Evolutionary conservation across 1,140 invertebrate species (phyloP), one percentile per base, ranked within the genome.

Genomic region (Macrotrachela quadricornifera): DNA sequence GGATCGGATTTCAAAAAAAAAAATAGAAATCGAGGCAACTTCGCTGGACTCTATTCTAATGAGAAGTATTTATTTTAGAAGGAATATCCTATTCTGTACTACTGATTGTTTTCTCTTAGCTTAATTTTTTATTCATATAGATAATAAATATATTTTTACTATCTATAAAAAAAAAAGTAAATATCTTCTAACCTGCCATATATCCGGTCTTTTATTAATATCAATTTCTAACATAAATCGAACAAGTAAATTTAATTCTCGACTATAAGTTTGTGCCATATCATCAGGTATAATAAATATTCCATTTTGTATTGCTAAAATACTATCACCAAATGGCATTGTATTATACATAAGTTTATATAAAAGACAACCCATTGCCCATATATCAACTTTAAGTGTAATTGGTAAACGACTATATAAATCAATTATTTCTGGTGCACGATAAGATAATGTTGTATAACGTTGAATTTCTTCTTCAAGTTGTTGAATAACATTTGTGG

Each of bases 371-470:
- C 86, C 86, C 15, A 90, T 68, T 36, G 86, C 83, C 85, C 85
- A 88, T 65, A 90, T 85, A 74, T 90, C 85, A 44, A 82, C 76
- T 72, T 88, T 88, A 9, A 80, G 85, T n/a, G 84, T 84, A 53
- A 92, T 87, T 17, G 78, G 70, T 70, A 82, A 82, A 18, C 80
- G 82, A 59, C 74, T 77, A 68, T 91, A 94, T 59, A 94, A 75
- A 71, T 94, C 86, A 36, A 94, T 78, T 88, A 94, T 92, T 74
- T 94, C 88, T 17, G 88, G 88, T 15, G 85, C 77, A 61, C 87
- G 77, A 68, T 94, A 92, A 46, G 83, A 82, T 15, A 92, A 69
- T 1, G 88, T 94, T 6, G 87, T 94, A 65, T 92, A 91, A 63
- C 72, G 73, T 30, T 30, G 21, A 30, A 30, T 30, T 30, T 30